A percentile compares a stretch with the other conserved stretches of the same genome.
phyloP scores from a whole-genome alignment of 2,797 vertebrate genomes.

The Hemitrygon akajei region DNA sequence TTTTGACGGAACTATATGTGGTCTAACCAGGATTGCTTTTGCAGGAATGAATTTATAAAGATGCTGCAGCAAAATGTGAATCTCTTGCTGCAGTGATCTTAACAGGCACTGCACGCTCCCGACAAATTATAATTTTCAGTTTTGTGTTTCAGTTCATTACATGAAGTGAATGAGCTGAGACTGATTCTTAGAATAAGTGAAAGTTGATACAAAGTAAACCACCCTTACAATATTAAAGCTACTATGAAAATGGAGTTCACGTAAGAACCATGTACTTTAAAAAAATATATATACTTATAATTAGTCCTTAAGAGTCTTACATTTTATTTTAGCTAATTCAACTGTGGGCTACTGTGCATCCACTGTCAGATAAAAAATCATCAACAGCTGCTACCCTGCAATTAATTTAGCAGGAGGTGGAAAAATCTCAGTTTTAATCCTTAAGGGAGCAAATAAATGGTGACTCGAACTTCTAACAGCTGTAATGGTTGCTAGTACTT shows the following conservation, averaged over 20 bases:
- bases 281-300: background rate
- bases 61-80: background rate
- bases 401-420: background rate
- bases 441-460: background rate
- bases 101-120: background rate
- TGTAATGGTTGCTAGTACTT: too few species aligned
- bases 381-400: background rate
- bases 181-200: conserved; percentile 22
- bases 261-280: background rate
- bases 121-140: conserved; percentile 18
- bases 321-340: background rate
- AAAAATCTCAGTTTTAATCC: background rate
- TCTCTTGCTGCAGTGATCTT: background rate
- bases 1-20: background rate
- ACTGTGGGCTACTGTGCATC: background rate
- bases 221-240: background rate
- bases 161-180: conserved; percentile 8
- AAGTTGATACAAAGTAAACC: background rate
- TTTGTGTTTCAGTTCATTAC: conserved; percentile 26
- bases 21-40: background rate
- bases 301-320: background rate
- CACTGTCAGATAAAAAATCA: background rate
- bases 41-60: background rate
- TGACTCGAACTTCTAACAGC: background rate
- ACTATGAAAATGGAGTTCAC: background rate